These are phyloP conservation scores for Apaloderma vittatum DNA, from an alignment of 2,113 vertebrate genomes.

Conservation along the genomic window DNA sequence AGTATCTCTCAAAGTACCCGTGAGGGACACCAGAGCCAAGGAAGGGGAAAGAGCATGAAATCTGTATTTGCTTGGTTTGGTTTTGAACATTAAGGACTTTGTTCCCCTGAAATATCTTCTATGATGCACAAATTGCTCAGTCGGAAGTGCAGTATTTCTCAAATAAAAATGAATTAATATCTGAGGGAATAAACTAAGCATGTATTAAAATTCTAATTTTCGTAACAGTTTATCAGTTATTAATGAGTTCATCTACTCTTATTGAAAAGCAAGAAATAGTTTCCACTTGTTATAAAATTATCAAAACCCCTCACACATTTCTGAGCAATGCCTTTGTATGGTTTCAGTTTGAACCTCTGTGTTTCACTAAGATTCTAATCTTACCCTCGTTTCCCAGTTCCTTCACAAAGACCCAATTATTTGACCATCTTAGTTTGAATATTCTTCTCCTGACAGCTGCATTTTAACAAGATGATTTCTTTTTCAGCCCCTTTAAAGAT, in stretches of 20 bases:
- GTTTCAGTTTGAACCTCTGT: background rate
- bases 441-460: background rate
- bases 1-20: background rate
- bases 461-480: background rate
- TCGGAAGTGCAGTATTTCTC: background rate
- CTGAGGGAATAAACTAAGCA: background rate
- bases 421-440: background rate
- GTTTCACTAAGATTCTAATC: background rate
- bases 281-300: background rate
- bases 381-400: background rate
- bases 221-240: background rate
- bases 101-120: background rate
- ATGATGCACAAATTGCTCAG: background rate
- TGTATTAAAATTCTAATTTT: background rate
- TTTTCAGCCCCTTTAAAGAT: background rate
- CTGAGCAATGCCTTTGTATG: background rate
- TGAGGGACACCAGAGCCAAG: accelerated
- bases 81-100: background rate
- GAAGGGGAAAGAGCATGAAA: background rate
- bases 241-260: background rate
- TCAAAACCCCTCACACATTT: background rate
- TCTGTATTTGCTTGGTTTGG: background rate
- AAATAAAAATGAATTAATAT: background rate
- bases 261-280: background rate
- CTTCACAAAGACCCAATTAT: background rate